Evolutionary conservation across 2,888 invertebrate species (phyloP).

Genomic region (Volucella zonaria): DNA sequence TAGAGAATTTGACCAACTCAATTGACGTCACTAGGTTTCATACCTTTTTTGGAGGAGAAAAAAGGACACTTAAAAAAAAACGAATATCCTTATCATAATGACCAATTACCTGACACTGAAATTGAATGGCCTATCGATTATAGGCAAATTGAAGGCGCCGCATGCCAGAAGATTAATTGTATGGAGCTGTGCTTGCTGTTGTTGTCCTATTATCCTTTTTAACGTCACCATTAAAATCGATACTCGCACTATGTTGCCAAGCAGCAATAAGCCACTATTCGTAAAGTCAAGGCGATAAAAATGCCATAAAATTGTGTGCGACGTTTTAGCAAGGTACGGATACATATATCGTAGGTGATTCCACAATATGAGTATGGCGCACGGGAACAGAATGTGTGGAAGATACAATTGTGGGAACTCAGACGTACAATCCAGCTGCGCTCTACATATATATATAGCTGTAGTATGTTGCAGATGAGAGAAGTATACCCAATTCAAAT

Average conservation of each 20-base stretch:
- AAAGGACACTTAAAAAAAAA: neutral
- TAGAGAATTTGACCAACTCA: too few species aligned
- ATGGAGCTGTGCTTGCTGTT: neutral
- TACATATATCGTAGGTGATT: constrained; percentile 4
- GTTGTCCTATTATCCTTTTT: too few species aligned
- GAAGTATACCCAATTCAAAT: too few species aligned
- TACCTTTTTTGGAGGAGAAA: neutral
- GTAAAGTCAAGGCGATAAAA: neutral
- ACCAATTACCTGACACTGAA: constrained; percentile 19
- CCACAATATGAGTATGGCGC: too few species aligned
- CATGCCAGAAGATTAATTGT: neutral
- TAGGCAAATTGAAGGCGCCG: constrained; percentile 6
- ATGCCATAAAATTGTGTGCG: constrained; percentile 15
- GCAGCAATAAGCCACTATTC: neutral
- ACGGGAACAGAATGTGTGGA: too few species aligned
- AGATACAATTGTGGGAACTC: too few species aligned
- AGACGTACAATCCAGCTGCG: too few species aligned
- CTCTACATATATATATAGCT: too few species aligned
- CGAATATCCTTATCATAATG: neutral
- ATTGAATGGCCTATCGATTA: constrained; percentile 18
- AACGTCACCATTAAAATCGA: too few species aligned
- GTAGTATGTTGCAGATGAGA: too few species aligned
- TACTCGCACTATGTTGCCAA: constrained; percentile 4
- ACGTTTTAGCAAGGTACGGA: neutral
- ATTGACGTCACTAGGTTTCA: constrained; percentile 1